These are phyloP conservation scores for Cheilosia urbana DNA, from an alignment of 2,888 invertebrate species.

Conservation along the genomic window DNA sequence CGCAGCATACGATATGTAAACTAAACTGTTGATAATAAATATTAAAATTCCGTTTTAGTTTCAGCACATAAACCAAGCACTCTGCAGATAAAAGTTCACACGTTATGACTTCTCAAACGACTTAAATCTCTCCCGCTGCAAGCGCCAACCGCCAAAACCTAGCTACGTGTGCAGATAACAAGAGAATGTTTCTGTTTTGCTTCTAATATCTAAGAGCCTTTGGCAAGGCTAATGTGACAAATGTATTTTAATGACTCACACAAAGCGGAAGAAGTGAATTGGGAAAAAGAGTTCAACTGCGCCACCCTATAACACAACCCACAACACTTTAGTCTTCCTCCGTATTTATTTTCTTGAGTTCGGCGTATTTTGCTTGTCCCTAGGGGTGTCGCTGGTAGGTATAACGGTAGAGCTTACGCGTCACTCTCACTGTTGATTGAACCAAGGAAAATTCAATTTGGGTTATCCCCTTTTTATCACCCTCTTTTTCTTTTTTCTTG, in stretches of 20 bases:
- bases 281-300: slow-evolving; percentile 17
- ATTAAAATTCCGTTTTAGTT: no score
- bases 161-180: slow-evolving; percentile 26
- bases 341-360: slow-evolving; percentile 47
- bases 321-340: slow-evolving; percentile 46
- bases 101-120: slow-evolving; percentile 28
- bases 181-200: slow-evolving; percentile 25
- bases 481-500: background rate
- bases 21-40: no score
- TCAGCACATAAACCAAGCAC: no score
- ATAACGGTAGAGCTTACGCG: slow-evolving; percentile 65
- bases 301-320: background rate
- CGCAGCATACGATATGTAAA: no score
- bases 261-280: slow-evolving; percentile 51
- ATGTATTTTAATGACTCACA: slow-evolving; percentile 60
- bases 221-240: slow-evolving; percentile 37
- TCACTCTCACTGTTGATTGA: slow-evolving; percentile 74
- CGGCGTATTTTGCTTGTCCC: slow-evolving; percentile 54
- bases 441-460: slow-evolving; percentile 73
- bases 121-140: background rate
- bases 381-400: slow-evolving; percentile 43
- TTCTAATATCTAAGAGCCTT: slow-evolving; percentile 19
- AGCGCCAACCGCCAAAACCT: no score
- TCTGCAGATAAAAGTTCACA: no score
- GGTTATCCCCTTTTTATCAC: slow-evolving; percentile 61